phyloP scores from a whole-genome alignment of 2,113 vertebrate genomes.

The Thalassoma bifasciatum region DNA sequence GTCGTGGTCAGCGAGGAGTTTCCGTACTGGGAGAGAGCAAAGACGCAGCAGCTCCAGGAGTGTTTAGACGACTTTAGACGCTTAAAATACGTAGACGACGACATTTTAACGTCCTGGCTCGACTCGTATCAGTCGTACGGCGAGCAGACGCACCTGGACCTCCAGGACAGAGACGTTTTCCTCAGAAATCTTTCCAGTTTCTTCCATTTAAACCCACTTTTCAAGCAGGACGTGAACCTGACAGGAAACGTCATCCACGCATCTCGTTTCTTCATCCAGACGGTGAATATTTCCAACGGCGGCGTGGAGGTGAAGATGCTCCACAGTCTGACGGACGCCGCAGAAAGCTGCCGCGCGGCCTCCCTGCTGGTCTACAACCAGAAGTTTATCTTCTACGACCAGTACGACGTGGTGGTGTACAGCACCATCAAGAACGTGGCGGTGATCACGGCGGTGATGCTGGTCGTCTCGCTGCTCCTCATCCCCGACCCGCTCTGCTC shows the following conservation, averaged over 20 bases:
- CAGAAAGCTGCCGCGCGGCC: slow-evolving; percentile 35
- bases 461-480: slow-evolving; percentile 75
- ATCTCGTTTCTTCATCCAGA: slow-evolving; percentile 83
- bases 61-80: slow-evolving; percentile 73
- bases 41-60: slow-evolving; percentile 61
- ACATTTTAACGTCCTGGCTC: slow-evolving; percentile 79
- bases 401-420: slow-evolving; percentile 74
- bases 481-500: slow-evolving; percentile 81
- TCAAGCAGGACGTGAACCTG: slow-evolving; percentile 77
- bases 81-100: slow-evolving; percentile 55
- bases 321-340: slow-evolving; percentile 62
- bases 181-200: slow-evolving; percentile 68
- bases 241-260: slow-evolving; percentile 56
- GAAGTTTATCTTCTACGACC: slow-evolving; percentile 80
- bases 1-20: slow-evolving; percentile 76
- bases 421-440: slow-evolving; percentile 73
- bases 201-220: slow-evolving; percentile 56
- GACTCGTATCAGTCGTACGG: slow-evolving; percentile 61
- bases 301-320: slow-evolving; percentile 75
- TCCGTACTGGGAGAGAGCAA: slow-evolving; percentile 78
- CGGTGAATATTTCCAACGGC: slow-evolving; percentile 58
- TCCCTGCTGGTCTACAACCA: slow-evolving; percentile 78
- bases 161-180: slow-evolving; percentile 63
- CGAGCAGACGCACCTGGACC: slow-evolving; percentile 46
- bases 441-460: slow-evolving; percentile 72